These are phyloP conservation scores for Gonioctena quinquepunctata DNA, from an alignment of 1,140 invertebrate genomes.

Conservation along the genomic window DNA sequence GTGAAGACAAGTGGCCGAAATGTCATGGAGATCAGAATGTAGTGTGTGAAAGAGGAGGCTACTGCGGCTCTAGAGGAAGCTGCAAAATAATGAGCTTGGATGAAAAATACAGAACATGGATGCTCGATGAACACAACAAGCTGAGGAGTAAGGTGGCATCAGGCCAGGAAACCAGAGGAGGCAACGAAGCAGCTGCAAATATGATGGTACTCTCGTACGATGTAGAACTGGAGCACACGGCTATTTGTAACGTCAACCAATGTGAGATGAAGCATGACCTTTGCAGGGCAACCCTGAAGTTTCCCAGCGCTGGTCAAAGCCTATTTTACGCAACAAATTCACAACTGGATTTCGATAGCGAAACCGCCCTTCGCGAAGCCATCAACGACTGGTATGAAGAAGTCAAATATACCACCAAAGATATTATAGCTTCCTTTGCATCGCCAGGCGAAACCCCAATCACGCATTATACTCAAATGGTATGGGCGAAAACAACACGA, in stretches of 20 bases:
- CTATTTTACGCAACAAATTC: background rate
- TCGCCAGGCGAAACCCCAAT: background rate
- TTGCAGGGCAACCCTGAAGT: constrained; percentile 8
- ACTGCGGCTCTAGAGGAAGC: background rate
- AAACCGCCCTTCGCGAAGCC: background rate
- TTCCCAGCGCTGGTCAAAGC: constrained; percentile 15
- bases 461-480: constrained; percentile 20
- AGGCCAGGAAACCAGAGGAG: background rate
- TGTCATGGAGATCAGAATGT: background rate
- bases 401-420: background rate
- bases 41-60: background rate
- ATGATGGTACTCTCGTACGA: constrained; percentile 22
- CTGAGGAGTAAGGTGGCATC: background rate
- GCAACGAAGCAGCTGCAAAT: constrained; percentile 3
- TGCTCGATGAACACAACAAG: background rate
- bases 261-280: constrained; percentile 14
- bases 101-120: background rate
- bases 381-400: constrained; percentile 17
- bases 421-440: background rate
- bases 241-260: constrained; percentile 8
- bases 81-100: background rate
- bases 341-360: background rate
- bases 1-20: background rate
- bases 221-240: constrained; percentile 8
- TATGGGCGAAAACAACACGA: constrained; percentile 27